These are phyloP conservation scores for Rhipidura dahli DNA, from an alignment of 2,113 vertebrate genomes.

Conservation along the genomic window DNA sequence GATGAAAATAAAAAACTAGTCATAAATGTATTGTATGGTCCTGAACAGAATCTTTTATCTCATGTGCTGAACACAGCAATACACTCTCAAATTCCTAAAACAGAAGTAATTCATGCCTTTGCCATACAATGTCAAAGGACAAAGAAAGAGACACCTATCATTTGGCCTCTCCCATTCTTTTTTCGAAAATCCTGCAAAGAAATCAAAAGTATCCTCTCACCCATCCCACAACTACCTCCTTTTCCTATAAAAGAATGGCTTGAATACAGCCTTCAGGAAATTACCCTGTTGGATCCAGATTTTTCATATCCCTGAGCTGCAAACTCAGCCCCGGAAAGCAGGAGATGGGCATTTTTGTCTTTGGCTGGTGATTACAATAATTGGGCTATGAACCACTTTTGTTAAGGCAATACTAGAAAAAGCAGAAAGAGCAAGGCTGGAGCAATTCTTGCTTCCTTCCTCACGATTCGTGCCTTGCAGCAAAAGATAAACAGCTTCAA, in stretches of 20 bases:
- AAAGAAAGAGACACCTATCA: neutral
- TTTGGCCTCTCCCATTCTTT: neutral
- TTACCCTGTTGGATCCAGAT: neutral
- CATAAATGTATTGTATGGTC: fast-evolving
- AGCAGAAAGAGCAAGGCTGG: neutral
- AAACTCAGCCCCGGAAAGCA: neutral
- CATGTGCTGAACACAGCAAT: neutral
- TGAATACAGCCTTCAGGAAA: neutral
- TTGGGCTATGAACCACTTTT: neutral
- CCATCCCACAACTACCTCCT: neutral
- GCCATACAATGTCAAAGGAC: neutral
- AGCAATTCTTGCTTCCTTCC: neutral
- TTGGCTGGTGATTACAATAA: neutral
- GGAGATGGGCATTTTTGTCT: neutral
- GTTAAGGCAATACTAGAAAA: neutral
- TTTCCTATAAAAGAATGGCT: neutral
- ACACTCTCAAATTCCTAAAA: neutral
- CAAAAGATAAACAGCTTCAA: neutral
- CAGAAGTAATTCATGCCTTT: neutral
- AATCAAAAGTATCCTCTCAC: neutral
- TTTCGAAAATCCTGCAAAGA: neutral
- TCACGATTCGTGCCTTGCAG: neutral
- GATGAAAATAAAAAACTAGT: neutral
- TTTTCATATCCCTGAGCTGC: neutral
- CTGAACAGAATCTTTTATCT: neutral